Evolutionary conservation across 1,140 invertebrate genomes (phyloP).

Genomic region (Physella acuta): DNA sequence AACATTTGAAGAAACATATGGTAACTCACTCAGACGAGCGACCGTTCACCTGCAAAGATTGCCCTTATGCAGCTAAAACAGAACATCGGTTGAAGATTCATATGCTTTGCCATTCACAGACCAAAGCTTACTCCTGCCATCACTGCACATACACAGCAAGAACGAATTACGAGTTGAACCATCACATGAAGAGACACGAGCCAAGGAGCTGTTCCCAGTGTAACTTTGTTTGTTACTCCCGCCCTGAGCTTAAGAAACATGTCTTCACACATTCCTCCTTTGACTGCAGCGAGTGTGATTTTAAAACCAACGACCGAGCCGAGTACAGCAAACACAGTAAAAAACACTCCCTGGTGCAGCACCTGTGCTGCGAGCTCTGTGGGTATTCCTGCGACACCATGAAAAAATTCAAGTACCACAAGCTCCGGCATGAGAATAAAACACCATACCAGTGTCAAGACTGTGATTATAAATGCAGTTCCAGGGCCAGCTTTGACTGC

Average conservation of each 20-base stretch:
- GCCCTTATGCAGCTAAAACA: constrained; percentile 71
- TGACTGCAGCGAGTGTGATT: constrained; percentile 16
- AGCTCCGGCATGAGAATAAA: constrained; percentile 21
- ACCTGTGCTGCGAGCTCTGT: constrained; percentile 21
- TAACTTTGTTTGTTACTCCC: constrained; percentile 15
- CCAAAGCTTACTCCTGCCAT: constrained; percentile 10
- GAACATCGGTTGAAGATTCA: constrained; percentile 20
- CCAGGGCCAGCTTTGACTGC: constrained; percentile 22
- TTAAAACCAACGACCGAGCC: constrained; percentile 9
- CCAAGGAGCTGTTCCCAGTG: constrained; percentile 14
- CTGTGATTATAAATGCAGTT: constrained; percentile 23
- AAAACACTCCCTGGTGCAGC: constrained; percentile 8
- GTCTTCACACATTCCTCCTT: constrained; percentile 16
- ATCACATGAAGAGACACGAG: constrained; percentile 24
- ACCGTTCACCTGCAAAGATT: constrained; percentile 87
- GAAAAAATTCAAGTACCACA: constrained; percentile 25
- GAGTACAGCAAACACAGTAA: constrained; percentile 14
- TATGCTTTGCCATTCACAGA: constrained; percentile 6
- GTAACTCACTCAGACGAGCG: constrained; percentile 93
- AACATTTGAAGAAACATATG: constrained; percentile 87
- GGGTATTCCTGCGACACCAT: constrained; percentile 24
- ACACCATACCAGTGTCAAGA: constrained; percentile 15
- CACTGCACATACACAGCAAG: constrained; percentile 21
- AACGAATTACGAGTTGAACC: constrained; percentile 19
- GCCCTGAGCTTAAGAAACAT: constrained; percentile 14